Conservation (phyloP, 2,113 vertebrate genomes). For the Spermophilus dauricus region DNA sequence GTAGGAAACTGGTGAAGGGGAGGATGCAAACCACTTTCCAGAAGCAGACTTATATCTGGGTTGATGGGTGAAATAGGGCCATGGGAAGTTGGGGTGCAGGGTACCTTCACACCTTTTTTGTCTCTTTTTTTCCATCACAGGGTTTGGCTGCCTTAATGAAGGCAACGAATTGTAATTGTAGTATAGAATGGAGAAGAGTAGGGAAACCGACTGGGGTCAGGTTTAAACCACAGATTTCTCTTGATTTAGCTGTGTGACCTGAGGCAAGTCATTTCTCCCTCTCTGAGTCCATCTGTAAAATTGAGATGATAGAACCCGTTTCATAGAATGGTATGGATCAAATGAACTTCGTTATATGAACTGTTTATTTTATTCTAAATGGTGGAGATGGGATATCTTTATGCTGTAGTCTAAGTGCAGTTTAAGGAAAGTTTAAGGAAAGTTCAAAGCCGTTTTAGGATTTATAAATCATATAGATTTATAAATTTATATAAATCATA, state of each 20-base stretch:
- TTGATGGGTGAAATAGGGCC: neutral
- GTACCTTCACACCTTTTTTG: neutral
- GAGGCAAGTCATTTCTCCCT: neutral
- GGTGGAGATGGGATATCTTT: neutral
- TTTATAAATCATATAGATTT: neutral
- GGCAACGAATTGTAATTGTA: neutral
- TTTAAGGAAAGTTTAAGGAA: slow-evolving; percentile 32
- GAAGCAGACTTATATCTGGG: neutral
- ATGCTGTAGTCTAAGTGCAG: neutral
- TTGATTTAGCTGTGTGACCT: neutral
- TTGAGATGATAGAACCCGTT: neutral
- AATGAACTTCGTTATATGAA: neutral
- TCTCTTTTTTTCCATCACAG: neutral
- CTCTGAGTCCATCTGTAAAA: neutral
- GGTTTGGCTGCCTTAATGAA: neutral
- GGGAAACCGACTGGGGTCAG: neutral
- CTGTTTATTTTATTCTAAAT: neutral
- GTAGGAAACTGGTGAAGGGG: neutral
- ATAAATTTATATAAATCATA: neutral
- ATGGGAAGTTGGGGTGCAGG: neutral
- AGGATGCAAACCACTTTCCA: neutral
- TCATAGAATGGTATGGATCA: neutral
- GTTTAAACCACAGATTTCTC: neutral
- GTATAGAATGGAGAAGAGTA: neutral
- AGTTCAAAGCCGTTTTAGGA: neutral